Conservation (phyloP, 2,113 vertebrate species). For the Micromys minutus region DNA sequence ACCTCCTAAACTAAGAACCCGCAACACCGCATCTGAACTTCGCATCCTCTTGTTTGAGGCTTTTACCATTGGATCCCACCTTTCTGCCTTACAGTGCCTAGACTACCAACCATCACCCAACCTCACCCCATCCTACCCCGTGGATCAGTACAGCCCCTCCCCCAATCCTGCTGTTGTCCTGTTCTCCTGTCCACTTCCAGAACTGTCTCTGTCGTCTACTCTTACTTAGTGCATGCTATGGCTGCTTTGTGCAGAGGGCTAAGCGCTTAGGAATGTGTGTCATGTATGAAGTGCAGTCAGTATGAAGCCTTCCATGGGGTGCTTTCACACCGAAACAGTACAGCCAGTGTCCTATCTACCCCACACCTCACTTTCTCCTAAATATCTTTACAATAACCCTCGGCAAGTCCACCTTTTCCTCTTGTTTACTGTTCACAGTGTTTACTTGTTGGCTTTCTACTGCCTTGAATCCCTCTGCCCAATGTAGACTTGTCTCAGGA, state of each 20-base stretch:
- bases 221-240: neutral
- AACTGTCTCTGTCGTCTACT: neutral
- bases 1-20: constrained; percentile 3
- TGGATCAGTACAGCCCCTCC: neutral
- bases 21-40: neutral
- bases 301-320: no score
- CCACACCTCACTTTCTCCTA: neutral
- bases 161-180: neutral
- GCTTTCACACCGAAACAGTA: neutral
- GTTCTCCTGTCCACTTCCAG: neutral
- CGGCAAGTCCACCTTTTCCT: neutral
- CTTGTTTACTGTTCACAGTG: neutral
- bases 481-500: neutral
- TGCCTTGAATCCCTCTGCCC: neutral
- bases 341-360: neutral
- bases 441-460: neutral
- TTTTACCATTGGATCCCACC: neutral
- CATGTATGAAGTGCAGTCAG: neutral
- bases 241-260: neutral
- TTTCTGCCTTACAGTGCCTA: neutral
- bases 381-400: neutral
- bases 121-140: neutral
- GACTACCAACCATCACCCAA: neutral
- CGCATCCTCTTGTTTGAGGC: neutral
- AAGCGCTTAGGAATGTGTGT: neutral